Percentiles rank a stretch among this genome's conserved stretches.
These are phyloP conservation scores for Florisuga fusca DNA, from an alignment of 2,797 vertebrate species.

Conservation along the genomic window DNA sequence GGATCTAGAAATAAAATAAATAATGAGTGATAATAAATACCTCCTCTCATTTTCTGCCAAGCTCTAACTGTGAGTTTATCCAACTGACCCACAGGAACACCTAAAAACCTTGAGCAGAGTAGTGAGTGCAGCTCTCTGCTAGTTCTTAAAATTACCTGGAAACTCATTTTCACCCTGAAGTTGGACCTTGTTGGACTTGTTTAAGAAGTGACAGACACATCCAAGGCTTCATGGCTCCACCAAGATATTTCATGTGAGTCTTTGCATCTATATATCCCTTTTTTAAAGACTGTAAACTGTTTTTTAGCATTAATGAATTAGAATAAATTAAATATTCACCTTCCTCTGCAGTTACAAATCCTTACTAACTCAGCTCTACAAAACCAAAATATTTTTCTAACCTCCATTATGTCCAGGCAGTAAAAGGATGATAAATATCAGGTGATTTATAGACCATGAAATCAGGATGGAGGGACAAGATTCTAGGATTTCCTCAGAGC, in stretches of 20 bases:
- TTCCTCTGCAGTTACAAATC: not conserved
- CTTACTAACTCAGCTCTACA: not conserved
- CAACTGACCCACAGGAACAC: not conserved
- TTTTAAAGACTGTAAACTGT: not conserved
- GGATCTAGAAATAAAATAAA: not conserved
- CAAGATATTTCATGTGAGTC: not conserved
- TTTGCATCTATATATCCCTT: not conserved
- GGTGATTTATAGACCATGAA: not conserved
- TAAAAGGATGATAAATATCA: not conserved
- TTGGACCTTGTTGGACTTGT: not conserved
- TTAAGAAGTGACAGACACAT: not conserved
- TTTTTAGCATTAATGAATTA: not conserved
- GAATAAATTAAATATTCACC: not conserved
- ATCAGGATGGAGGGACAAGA: not conserved
- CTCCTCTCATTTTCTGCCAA: not conserved
- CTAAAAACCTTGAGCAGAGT: not conserved
- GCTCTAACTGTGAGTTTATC: not conserved
- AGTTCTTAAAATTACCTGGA: not conserved
- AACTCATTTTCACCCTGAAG: accelerated
- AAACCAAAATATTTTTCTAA: not conserved
- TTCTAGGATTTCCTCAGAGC: not conserved
- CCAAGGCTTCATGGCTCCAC: not conserved
- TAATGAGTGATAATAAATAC: not conserved
- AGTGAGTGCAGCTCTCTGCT: not conserved
- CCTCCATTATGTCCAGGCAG: not conserved